These are phyloP conservation scores for Nebria brevicollis DNA, from an alignment of 2,888 invertebrate species.

Conservation along the genomic window DNA sequence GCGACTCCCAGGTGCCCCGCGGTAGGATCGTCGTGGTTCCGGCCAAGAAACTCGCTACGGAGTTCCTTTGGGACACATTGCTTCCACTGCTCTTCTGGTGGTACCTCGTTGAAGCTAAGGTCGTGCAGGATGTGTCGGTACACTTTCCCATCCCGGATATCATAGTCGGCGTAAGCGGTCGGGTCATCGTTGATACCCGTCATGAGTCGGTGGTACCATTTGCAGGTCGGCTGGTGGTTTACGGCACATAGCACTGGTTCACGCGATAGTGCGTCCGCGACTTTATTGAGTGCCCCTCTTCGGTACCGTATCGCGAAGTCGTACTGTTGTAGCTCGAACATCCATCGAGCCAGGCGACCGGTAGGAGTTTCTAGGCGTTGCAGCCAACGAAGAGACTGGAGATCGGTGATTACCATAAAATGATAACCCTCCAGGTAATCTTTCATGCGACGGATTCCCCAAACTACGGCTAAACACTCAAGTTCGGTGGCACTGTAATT, in stretches of 20 bases:
- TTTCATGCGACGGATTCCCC: conserved; percentile 48
- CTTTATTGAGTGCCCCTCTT: conserved; percentile 48
- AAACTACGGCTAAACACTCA: conserved; percentile 47
- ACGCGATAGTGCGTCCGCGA: conserved; percentile 50
- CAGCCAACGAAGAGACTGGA: too few relatives aligned
- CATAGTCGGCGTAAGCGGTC: conserved; percentile 50
- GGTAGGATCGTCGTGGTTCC: too few relatives aligned
- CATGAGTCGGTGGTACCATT: conserved; percentile 20
- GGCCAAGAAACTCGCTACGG: too few relatives aligned
- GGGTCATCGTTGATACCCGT: neutral
- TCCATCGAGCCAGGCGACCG: conserved; percentile 52
- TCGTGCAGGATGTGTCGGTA: too few relatives aligned
- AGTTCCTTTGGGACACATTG: too few relatives aligned
- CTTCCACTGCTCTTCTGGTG: too few relatives aligned
- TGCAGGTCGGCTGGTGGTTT: neutral
- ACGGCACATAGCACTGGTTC: conserved; percentile 17
- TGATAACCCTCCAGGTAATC: conserved; percentile 52
- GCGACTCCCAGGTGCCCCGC: too few relatives aligned
- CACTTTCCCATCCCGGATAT: too few relatives aligned
- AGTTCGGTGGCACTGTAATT: conserved; percentile 45
- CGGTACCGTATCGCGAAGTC: conserved; percentile 50
- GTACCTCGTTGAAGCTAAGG: too few relatives aligned
- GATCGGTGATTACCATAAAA: too few relatives aligned
- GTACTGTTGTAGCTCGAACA: conserved; percentile 48
- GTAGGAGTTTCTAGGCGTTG: conserved; percentile 48